Evolutionary conservation across 1,140 invertebrate genomes (phyloP).

Genomic region (Neotoxoptera formosana): DNA sequence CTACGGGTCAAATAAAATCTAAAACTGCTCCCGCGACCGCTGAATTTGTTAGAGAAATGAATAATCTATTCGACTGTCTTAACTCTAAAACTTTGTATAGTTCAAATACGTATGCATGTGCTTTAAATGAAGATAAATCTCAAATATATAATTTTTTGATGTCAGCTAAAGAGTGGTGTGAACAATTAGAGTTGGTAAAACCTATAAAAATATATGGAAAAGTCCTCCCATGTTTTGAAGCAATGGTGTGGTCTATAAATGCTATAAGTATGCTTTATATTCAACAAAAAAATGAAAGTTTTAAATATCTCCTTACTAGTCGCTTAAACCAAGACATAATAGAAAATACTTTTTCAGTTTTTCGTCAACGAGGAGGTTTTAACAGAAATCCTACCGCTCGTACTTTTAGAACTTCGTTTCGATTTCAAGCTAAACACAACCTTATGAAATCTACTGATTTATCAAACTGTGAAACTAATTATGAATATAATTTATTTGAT

Average conservation of each 20-base stretch:
- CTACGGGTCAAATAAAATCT: conserved; percentile 28
- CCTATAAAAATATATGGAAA: not conserved
- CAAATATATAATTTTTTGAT: not conserved
- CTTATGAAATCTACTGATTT: not conserved
- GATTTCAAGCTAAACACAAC: conserved; percentile 33
- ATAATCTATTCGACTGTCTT: not conserved
- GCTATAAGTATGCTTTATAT: conserved; percentile 1
- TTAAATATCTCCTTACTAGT: not conserved
- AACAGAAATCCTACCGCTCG: conserved; percentile 18
- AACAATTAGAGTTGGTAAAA: not conserved
- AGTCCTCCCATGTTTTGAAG: not conserved
- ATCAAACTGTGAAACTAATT: conserved; percentile 13
- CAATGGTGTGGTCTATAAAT: conserved; percentile 1
- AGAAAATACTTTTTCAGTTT: conserved; percentile 35
- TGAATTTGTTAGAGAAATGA: not conserved
- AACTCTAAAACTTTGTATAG: not conserved
- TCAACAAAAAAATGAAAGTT: not conserved
- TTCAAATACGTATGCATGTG: not conserved
- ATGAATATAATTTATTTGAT: conserved; percentile 22
- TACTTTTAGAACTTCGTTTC: conserved; percentile 12
- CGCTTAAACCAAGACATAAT: conserved; percentile 16
- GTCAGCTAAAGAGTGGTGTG: not conserved
- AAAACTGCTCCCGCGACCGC: not conserved
- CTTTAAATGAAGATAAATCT: not conserved
- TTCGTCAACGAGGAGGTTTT: conserved; percentile 3